phyloP scores from a whole-genome alignment of 2,113 vertebrate genomes.

The Probosciger aterrimus region DNA sequence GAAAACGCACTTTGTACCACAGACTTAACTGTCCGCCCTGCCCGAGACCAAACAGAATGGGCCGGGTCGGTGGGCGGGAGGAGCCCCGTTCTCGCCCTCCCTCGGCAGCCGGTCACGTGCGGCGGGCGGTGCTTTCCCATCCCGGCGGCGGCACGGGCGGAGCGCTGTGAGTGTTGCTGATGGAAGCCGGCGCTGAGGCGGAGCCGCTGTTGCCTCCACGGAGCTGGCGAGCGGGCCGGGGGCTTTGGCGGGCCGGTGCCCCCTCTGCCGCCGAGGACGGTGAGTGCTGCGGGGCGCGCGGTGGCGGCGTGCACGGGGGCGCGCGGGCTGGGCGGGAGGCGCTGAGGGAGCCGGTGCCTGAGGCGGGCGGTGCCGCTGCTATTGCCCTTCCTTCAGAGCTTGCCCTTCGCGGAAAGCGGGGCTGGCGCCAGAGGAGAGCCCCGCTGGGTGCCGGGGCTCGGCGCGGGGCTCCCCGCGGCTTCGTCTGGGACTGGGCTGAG shows the following conservation, averaged over 20 bases:
- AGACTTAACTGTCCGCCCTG: no score
- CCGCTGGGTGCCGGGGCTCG: background rate
- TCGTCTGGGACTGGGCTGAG: background rate
- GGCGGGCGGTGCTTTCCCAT: background rate
- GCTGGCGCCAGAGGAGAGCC: background rate
- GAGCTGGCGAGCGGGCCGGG: background rate
- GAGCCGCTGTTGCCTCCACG: background rate
- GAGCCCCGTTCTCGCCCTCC: background rate
- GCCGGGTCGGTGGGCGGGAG: background rate
- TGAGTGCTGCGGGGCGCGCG: background rate
- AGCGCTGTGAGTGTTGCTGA: background rate
- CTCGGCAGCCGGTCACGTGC: background rate
- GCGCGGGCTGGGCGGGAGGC: background rate
- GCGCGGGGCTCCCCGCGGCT: background rate
- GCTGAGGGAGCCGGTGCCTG: background rate
- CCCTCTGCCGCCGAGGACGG: background rate
- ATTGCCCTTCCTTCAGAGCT: no score
- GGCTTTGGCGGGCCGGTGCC: background rate
- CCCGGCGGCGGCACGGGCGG: background rate
- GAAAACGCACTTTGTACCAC: background rate
- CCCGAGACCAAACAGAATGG: no score
- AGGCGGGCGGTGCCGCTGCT: background rate
- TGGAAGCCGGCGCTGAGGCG: slow-evolving; percentile 1
- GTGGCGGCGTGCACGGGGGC: background rate
- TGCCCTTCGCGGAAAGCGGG: background rate